These are phyloP conservation scores for Salminus brasiliensis DNA, from an alignment of 2,113 vertebrate genomes.

Conservation along the genomic window DNA sequence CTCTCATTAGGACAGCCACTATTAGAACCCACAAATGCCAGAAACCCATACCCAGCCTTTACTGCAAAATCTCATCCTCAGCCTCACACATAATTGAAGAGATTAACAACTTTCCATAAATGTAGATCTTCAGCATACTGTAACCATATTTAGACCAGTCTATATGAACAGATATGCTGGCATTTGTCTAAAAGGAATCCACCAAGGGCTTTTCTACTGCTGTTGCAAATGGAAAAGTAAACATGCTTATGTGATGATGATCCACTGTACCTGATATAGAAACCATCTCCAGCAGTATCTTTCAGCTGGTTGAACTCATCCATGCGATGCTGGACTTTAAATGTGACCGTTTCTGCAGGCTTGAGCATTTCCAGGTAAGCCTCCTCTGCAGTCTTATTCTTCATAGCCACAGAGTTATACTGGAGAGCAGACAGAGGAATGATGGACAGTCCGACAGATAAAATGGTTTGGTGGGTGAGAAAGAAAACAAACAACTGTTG, in stretches of 20 bases:
- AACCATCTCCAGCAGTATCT: conserved; percentile 91
- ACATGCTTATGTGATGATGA: neutral
- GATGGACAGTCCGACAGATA: neutral
- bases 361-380: conserved; percentile 98
- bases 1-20: conserved; percentile 28
- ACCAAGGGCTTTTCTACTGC: neutral
- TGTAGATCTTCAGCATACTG: neutral
- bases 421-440: conserved; percentile 57
- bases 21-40: conserved; percentile 34
- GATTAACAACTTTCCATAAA: conserved; percentile 34
- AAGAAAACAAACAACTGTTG: neutral
- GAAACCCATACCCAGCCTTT: conserved; percentile 15
- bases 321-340: conserved; percentile 89
- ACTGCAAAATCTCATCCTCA: conserved; percentile 22
- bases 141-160: conserved; percentile 26
- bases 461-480: neutral
- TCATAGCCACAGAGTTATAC: conserved; percentile 89
- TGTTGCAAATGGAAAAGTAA: neutral
- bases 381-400: conserved; percentile 92
- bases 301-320: conserved; percentile 90
- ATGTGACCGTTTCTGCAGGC: conserved; percentile 84
- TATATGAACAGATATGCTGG: neutral
- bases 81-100: conserved; percentile 33
- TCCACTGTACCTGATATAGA: conserved; percentile 88
- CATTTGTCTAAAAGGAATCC: neutral